Conservation (phyloP, 2,113 vertebrate genomes). For the Chaetodon auriga region DNA sequence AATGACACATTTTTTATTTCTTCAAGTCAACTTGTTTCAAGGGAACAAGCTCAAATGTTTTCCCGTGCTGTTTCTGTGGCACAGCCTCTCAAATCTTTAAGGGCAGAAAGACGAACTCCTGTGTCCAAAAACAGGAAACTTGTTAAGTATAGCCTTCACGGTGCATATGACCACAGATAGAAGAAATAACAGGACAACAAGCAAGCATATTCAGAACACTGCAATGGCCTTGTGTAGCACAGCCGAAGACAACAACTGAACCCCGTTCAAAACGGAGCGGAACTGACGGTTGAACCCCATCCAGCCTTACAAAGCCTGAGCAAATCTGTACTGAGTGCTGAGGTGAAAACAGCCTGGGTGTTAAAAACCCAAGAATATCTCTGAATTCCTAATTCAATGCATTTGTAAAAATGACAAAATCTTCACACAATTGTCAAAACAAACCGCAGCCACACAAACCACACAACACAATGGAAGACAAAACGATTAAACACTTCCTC, state of each 20-base stretch:
- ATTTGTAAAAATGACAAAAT: background rate
- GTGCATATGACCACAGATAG: background rate
- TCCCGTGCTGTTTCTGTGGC: background rate
- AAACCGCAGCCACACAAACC: background rate
- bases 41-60: background rate
- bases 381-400: background rate
- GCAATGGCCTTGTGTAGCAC: background rate
- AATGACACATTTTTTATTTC: background rate
- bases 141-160: background rate
- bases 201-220: background rate
- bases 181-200: background rate
- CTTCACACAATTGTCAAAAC: background rate
- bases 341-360: background rate
- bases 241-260: conserved; percentile 2
- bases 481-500: background rate
- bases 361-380: background rate
- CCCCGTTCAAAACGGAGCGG: background rate
- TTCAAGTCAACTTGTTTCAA: background rate
- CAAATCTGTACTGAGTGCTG: background rate
- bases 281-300: background rate
- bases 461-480: background rate
- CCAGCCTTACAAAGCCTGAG: background rate
- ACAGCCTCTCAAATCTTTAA: background rate
- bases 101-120: background rate
- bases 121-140: too few relatives aligned